Percentiles rank a stretch among this genome's conserved stretches.
These are phyloP conservation scores for Hemiprocne comata DNA, from an alignment of 2,113 vertebrate species.

Conservation along the genomic window DNA sequence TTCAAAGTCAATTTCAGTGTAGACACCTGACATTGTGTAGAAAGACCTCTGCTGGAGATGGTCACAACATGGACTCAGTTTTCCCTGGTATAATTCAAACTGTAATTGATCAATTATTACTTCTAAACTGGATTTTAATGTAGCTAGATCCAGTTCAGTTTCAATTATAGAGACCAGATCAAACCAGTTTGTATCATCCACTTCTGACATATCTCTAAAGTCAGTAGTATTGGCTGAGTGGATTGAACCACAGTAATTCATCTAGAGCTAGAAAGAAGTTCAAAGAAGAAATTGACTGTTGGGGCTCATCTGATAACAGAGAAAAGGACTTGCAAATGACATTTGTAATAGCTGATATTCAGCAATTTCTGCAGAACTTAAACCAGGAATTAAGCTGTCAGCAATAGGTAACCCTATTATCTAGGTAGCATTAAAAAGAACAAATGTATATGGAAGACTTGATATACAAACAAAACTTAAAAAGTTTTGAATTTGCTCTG, in stretches of 20 bases:
- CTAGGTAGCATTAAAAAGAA: not conserved
- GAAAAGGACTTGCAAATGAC: slow-evolving; percentile 54
- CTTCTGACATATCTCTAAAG: slow-evolving; percentile 5
- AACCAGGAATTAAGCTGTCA: not conserved
- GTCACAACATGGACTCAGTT: not conserved
- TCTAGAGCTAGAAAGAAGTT: slow-evolving; percentile 30
- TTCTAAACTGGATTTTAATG: not conserved
- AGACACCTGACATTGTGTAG: not conserved
- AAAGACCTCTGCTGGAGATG: not conserved
- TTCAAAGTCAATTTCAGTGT: not conserved
- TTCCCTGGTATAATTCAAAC: not conserved
- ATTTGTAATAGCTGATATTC: slow-evolving; percentile 41
- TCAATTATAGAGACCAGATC: not conserved
- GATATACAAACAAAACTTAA: not conserved
- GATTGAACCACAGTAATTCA: not conserved
- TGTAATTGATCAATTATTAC: not conserved
- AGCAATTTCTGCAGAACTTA: slow-evolving; percentile 21
- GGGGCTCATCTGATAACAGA: slow-evolving; percentile 48
- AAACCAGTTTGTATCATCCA: slow-evolving; percentile 9
- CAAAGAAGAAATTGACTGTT: slow-evolving; percentile 51
- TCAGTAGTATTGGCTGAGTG: slow-evolving; percentile 9
- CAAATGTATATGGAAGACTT: not conserved
- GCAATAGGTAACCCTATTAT: not conserved
- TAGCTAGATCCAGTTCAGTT: not conserved
- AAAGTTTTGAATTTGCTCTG: not conserved